These are phyloP conservation scores for Limnephilus marmoratus DNA, from an alignment of 2,888 invertebrate species.

Conservation along the genomic window DNA sequence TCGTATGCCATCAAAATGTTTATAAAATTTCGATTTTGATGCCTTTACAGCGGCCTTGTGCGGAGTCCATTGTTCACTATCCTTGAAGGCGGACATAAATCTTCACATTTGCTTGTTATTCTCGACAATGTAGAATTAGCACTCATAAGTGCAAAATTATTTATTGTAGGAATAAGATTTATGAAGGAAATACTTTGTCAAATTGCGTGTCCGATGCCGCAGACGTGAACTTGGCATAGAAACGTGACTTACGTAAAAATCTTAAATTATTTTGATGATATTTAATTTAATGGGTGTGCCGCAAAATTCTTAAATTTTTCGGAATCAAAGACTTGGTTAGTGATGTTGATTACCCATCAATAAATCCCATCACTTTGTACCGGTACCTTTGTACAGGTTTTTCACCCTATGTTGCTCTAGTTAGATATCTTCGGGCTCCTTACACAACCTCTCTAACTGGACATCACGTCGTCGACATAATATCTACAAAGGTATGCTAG, in stretches of 20 bases:
- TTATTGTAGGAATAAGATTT: background rate
- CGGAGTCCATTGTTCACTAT: slow-evolving; percentile 42
- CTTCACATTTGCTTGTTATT: slow-evolving; percentile 1
- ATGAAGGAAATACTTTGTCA: background rate
- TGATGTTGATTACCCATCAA: background rate
- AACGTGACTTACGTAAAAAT: background rate
- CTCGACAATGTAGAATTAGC: slow-evolving; percentile 5
- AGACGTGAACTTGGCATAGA: background rate
- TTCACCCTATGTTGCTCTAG: background rate
- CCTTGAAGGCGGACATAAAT: slow-evolving; percentile 51
- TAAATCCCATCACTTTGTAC: background rate
- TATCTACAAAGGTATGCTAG: background rate
- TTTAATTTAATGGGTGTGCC: too few relatives aligned
- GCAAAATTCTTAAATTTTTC: background rate
- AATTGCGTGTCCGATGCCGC: background rate
- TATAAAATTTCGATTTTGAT: slow-evolving; percentile 43
- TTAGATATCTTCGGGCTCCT: background rate
- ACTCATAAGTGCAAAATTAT: background rate
- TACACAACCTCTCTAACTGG: background rate
- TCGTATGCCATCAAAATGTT: slow-evolving; percentile 30
- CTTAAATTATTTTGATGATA: background rate
- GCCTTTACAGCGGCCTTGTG: slow-evolving; percentile 43
- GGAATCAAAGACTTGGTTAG: background rate
- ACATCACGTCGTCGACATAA: background rate
- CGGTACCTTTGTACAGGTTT: too few relatives aligned